Evolutionary conservation across 2,113 vertebrate genomes (phyloP).

Genomic region (Gymnocephalus cernua): DNA sequence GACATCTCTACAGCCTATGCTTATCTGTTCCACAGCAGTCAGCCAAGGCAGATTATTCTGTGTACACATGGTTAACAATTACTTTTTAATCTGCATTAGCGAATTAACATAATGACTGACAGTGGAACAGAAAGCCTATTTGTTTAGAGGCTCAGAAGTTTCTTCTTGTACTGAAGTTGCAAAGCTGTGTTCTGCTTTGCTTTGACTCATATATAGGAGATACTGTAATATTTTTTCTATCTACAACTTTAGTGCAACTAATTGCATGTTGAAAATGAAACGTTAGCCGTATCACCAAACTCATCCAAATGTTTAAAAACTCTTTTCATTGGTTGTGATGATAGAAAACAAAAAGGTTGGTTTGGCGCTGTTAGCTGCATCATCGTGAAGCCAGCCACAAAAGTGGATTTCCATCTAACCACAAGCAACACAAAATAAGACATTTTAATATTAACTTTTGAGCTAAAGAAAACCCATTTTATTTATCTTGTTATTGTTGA

Average conservation of each 20-base stretch:
- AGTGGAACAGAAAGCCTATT: slow-evolving; percentile 80
- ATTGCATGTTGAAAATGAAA: background rate
- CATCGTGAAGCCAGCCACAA: background rate
- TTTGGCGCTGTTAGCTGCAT: background rate
- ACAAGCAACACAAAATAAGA: background rate
- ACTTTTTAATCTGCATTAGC: slow-evolving; percentile 85
- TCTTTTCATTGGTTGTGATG: background rate
- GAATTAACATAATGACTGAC: slow-evolving; percentile 85
- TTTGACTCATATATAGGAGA: slow-evolving; percentile 14
- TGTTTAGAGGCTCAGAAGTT: slow-evolving; percentile 80
- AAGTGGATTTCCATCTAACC: background rate
- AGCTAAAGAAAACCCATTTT: background rate
- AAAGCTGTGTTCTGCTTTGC: slow-evolving; percentile 44
- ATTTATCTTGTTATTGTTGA: background rate
- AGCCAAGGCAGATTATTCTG: slow-evolving; percentile 81
- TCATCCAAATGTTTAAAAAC: background rate
- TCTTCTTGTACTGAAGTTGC: slow-evolving; percentile 65
- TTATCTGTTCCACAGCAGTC: slow-evolving; percentile 78
- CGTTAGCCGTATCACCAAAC: background rate
- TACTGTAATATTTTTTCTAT: background rate
- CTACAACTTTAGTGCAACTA: background rate
- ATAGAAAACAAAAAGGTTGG: too few relatives aligned
- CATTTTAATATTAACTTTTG: background rate
- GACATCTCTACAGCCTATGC: slow-evolving; percentile 73
- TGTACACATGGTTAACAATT: slow-evolving; percentile 84